Evolutionary conservation across 2,888 invertebrate species (phyloP).

Genomic region (Glaucopsyche alexis): DNA sequence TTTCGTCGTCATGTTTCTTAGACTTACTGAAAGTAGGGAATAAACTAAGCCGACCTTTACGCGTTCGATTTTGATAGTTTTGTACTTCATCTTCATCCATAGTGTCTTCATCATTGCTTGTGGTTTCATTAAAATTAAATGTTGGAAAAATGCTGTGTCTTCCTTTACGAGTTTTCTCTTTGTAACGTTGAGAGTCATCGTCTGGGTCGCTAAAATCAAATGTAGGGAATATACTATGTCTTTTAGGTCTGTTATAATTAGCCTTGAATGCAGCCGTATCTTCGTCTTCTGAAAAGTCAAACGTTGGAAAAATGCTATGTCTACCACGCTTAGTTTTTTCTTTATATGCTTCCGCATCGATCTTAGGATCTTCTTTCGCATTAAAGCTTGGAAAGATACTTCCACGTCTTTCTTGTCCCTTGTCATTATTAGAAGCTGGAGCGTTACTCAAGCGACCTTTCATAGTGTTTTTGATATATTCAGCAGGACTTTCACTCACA

Average conservation of each 20-base stretch:
- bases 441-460: constrained; percentile 56
- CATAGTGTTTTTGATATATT: constrained; percentile 61
- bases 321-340: constrained; percentile 62
- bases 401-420: constrained; percentile 55
- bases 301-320: constrained; percentile 65
- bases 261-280: constrained; percentile 53
- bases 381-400: constrained; percentile 64
- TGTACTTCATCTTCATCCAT: constrained; percentile 68
- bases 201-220: constrained; percentile 69
- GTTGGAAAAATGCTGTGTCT: constrained; percentile 69
- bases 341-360: constrained; percentile 55
- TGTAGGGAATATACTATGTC: constrained; percentile 66
- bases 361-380: constrained; percentile 53
- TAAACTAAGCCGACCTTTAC: constrained; percentile 65
- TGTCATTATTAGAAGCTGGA: constrained; percentile 53
- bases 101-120: constrained; percentile 62
- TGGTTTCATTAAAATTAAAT: constrained; percentile 62
- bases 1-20: constrained; percentile 56
- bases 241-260: constrained; percentile 60
- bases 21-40: constrained; percentile 68
- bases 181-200: constrained; percentile 59
- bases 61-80: constrained; percentile 67
- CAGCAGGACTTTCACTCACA: constrained; percentile 59
- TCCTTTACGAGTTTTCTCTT: constrained; percentile 63
- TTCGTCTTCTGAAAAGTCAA: constrained; percentile 70